Evolutionary conservation across 2,888 invertebrate genomes (phyloP), one percentile per base, ranked within the genome.

Genomic region (Cremastinae sp.): DNA sequence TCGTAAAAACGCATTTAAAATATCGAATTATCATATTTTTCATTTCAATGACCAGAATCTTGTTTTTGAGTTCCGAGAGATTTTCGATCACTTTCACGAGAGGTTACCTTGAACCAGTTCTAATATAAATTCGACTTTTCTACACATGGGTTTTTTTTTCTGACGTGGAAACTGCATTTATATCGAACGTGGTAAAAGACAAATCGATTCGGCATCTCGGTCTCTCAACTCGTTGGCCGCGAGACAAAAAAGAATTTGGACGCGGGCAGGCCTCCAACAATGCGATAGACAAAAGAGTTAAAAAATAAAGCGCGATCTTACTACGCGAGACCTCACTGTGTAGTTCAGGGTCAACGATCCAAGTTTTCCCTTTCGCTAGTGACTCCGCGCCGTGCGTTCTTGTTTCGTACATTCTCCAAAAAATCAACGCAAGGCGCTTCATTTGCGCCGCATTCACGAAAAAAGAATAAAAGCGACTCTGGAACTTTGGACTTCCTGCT

Each of bases 401-500:
- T 35, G n/a, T 62, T 37, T 18, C 14, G 28, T n/a, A 41, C n/a
- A 18, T 47, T 5, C 18, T 20, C 16, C 41, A 20, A 35, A 55
- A 58, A 56, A 47, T 68, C 47, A 20, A 68, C 18, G 35, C 47
- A 39, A 22, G 9, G 20, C 39, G 39, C 2, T n/a, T 20, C 14
- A 39, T 18, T 64, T 37, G 20, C 51, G 37, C 37, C 18, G 18
- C 49, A 51, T 39, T 22, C 20, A 12, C 39, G 20, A 12, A 64
- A 59, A 20, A 65, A 62, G 14, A 58, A 61, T 28, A 37, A 49
- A 49, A 37, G 35, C 16, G 3, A 75, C 55, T n/a, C 28, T 28
- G 28, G 28, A 28, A 28, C 5, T 70, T 70, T 74, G 78, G 78
- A 82, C 79, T 85, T 85, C 81, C 83, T 79, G 79, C 62, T 81